Percentiles rank a stretch among this genome's conserved stretches.
These are phyloP conservation scores for Epizoanthus illoricatus DNA, from an alignment of 92 coral and sea anemone genomes.

Conservation along the genomic window DNA sequence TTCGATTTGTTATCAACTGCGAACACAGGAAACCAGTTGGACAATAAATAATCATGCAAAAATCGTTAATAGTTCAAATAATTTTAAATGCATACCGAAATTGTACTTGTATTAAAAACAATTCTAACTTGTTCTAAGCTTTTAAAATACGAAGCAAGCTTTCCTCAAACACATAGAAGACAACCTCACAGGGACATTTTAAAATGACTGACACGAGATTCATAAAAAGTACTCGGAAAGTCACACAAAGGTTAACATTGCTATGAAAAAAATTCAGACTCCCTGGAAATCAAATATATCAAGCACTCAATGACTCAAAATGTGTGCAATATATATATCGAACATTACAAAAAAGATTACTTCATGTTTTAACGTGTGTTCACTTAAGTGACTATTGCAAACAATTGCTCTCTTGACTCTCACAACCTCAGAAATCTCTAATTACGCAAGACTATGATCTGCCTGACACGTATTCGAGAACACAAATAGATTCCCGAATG, in stretches of 20 bases:
- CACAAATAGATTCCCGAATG: too few relatives aligned
- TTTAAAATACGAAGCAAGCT: neutral
- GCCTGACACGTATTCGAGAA: neutral
- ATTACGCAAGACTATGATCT: neutral
- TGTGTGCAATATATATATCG: too few relatives aligned
- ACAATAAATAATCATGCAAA: neutral
- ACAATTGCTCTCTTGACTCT: neutral
- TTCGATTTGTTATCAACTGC: neutral
- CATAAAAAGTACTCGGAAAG: too few relatives aligned
- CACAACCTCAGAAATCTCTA: neutral
- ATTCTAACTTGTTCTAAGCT: neutral
- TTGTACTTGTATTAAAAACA: constrained; percentile 31
- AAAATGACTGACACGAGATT: too few relatives aligned
- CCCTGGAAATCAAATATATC: too few relatives aligned
- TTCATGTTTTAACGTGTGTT: neutral
- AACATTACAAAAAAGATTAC: too few relatives aligned
- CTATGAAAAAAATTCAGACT: too few relatives aligned
- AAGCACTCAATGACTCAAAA: too few relatives aligned
- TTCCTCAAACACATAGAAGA: neutral
- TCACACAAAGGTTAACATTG: too few relatives aligned
- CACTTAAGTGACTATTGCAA: neutral
- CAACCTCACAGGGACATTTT: neutral
- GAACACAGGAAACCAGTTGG: neutral
- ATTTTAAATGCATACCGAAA: constrained; percentile 6
- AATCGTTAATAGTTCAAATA: neutral